Conservation (phyloP, 1,140 invertebrate genomes). For the Streblospio benedicti region DNA sequence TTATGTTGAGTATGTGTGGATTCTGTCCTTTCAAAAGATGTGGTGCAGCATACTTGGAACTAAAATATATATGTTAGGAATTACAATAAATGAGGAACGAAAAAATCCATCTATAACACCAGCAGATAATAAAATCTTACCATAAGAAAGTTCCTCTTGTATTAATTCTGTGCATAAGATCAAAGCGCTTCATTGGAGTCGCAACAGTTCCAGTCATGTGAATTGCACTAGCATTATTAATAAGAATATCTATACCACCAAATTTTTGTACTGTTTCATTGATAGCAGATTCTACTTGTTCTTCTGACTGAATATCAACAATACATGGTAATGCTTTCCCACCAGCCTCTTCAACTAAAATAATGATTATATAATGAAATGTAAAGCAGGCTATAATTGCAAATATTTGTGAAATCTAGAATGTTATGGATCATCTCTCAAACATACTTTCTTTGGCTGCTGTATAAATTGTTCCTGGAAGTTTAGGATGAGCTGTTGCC, state of each 20-base stretch:
- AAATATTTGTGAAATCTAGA: background rate
- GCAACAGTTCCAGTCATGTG: conserved; percentile 72
- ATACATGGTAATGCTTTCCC: conserved; percentile 85
- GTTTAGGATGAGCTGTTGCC: conserved; percentile 86
- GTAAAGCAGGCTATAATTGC: background rate
- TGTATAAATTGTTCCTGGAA: conserved; percentile 95
- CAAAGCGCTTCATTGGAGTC: conserved; percentile 79
- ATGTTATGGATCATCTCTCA: background rate
- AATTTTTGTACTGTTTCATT: conserved; percentile 80
- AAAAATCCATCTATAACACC: background rate
- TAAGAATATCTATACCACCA: conserved; percentile 85
- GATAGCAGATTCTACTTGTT: conserved; percentile 67
- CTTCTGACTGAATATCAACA: conserved; percentile 78
- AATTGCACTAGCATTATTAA: conserved; percentile 97
- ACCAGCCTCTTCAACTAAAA: conserved; percentile 53
- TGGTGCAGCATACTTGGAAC: conserved; percentile 85
- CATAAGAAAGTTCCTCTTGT: conserved; percentile 47
- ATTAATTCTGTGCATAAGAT: conserved; percentile 48
- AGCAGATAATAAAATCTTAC: conserved; percentile 19
- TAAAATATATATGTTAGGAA: conserved; percentile 36
- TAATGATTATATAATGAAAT: conserved; percentile 10
- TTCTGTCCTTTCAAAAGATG: conserved; percentile 73
- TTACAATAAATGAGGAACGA: background rate
- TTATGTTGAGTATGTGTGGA: conserved; percentile 92
- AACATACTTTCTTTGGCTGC: conserved; percentile 84